Evolutionary conservation across 2,888 invertebrate species (phyloP), one percentile per base, ranked within the genome.

Genomic region (Hemistola chrysoprasaria): DNA sequence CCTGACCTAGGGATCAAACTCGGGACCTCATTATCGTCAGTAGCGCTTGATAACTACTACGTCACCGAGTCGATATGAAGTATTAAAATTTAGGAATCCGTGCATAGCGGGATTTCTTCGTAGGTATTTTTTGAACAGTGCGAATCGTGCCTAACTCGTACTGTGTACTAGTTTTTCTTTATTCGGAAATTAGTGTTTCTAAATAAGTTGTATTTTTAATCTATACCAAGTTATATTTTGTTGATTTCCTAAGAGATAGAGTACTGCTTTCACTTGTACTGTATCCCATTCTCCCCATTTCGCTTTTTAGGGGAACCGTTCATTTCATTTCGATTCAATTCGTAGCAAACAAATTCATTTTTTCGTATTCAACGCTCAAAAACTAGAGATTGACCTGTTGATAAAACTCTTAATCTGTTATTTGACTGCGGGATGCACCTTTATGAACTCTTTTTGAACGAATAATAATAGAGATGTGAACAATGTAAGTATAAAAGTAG

Each of bases 321-420:
- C 75, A 82, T 84, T 87, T 76, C 74, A 85, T 85, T 84, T 70
- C 78, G 66, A 81, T 86, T 83, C 80, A 78, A 87, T 86, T 79
- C 72, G 63, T 62, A 70, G 73, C 72, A 75, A 83, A 78, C 71
- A 77, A 78, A 84, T 83, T 83, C 76, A 76, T 78, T 81, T 84
- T 78, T 83, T 82, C 60, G 62, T 68, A 61, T 59, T 70, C 63
- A 56, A 66, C 59, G 60, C 68, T 72, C 70, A 72, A 75, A 43
- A 74, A 74, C 72, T 70, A 63, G 56, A 76, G 83, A 86, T 86
- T 71, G 71, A 73, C 65, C 71, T 61, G 53, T 58, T 73, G 82
- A 86, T 85, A 85, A 75, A 85, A 75, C 62, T 62, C 57, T 61
- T 66, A 72, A 77, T 75, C 71, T 73, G 60, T 71, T 76, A 76